phyloP scores from a whole-genome alignment of 2,113 vertebrate genomes.

The Silurus meridionalis region DNA sequence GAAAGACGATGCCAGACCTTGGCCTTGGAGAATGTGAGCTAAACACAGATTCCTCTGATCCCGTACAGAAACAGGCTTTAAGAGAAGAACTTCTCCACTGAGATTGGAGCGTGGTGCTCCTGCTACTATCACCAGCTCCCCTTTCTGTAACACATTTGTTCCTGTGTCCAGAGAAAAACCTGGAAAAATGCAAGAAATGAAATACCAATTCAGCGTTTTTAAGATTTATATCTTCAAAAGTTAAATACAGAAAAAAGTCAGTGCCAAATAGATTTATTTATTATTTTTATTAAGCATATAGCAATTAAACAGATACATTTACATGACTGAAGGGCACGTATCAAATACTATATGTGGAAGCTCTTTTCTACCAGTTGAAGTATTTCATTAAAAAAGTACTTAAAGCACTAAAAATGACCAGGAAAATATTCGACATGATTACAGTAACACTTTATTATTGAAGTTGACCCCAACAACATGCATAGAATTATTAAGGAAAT shows the following conservation, averaged over 20 bases:
- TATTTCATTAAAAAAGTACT: too few species aligned
- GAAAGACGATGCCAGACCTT: conserved; percentile 89
- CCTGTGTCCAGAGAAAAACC: conserved; percentile 90
- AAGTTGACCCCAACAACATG: background rate
- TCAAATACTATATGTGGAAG: background rate
- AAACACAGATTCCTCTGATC: conserved; percentile 67
- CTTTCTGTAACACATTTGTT: conserved; percentile 77
- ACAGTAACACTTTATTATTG: background rate
- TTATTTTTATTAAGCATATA: too few species aligned
- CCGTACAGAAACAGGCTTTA: conserved; percentile 69
- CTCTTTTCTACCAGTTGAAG: background rate
- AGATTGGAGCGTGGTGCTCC: conserved; percentile 89
- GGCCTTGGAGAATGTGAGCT: conserved; percentile 81
- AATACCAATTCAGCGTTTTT: background rate
- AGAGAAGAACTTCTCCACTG: conserved; percentile 84
- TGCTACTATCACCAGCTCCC: conserved; percentile 84
- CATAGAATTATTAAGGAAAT: background rate
- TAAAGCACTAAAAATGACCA: too few species aligned
- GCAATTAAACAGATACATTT: background rate
- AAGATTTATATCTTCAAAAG: background rate
- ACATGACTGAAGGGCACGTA: background rate
- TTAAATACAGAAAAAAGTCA: background rate
- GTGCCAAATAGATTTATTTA: background rate
- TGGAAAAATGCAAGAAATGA: conserved; percentile 52
- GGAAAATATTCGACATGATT: too few species aligned